These are phyloP conservation scores for Saxicola maurus DNA, from an alignment of 2,797 vertebrate genomes.

Conservation along the genomic window DNA sequence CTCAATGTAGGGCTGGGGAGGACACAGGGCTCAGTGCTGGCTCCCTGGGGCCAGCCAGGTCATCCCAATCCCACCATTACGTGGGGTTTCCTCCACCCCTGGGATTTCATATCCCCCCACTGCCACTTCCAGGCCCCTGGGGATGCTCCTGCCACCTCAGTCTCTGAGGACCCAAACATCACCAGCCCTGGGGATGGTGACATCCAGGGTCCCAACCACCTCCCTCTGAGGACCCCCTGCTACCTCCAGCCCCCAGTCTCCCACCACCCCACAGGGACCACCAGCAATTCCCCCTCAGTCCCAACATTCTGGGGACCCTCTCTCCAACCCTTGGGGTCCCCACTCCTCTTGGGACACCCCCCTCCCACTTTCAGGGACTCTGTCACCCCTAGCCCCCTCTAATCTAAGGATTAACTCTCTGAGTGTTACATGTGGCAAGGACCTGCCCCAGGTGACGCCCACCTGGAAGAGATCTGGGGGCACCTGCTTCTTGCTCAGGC, in stretches of 20 bases:
- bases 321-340: background rate
- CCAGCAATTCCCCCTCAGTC: background rate
- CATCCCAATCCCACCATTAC: accelerated
- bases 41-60: background rate
- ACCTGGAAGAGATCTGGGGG: conserved; percentile 79
- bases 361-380: background rate
- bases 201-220: background rate
- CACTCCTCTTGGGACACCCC: background rate
- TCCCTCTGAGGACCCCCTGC: background rate
- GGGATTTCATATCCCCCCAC: background rate
- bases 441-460: background rate
- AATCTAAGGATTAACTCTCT: background rate
- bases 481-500: conserved; percentile 72
- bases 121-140: background rate
- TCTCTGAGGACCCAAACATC: background rate
- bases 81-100: background rate
- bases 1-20: conserved; percentile 73
- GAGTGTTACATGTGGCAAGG: background rate
- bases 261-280: background rate
- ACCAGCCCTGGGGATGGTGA: background rate
- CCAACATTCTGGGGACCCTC: background rate
- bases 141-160: background rate
- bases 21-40: background rate
- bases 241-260: background rate
- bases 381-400: background rate